These are phyloP conservation scores for Mesorhabditis spiculigera DNA, from an alignment of 2,888 invertebrate genomes.

Conservation along the genomic window DNA sequence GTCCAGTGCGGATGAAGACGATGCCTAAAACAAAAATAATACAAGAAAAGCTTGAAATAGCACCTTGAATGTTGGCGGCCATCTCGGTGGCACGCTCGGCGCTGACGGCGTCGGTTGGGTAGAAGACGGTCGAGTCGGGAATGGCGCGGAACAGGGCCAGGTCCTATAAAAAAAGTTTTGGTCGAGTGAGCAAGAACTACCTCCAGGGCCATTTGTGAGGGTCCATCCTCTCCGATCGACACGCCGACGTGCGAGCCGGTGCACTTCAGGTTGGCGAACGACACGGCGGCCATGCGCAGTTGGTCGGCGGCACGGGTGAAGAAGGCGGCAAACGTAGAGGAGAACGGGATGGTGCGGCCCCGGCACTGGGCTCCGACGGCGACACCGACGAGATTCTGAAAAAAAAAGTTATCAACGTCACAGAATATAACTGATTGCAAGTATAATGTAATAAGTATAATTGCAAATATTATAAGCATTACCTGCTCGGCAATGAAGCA, in stretches of 20 bases:
- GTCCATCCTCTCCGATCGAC: constrained; percentile 75
- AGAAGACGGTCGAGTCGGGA: constrained; percentile 72
- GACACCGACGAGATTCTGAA: constrained; percentile 68
- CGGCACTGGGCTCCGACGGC: constrained; percentile 91
- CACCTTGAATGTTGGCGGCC: constrained; percentile 68
- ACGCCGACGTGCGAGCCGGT: constrained; percentile 89
- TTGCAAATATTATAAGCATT: too few relatives aligned
- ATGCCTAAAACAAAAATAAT: constrained; percentile 65
- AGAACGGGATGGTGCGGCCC: constrained; percentile 86
- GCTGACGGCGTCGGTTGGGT: constrained; percentile 82
- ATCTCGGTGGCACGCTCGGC: constrained; percentile 88
- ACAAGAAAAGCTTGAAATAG: background rate
- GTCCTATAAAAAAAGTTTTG: constrained; percentile 66
- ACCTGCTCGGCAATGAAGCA: constrained; percentile 96
- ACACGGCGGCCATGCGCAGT: constrained; percentile 98
- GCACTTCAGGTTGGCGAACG: constrained; percentile 93
- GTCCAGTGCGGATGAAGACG: constrained; percentile 90
- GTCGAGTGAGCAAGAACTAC: constrained; percentile 66
- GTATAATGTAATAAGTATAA: too few relatives aligned
- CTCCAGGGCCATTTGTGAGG: constrained; percentile 99
- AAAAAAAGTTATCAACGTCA: too few relatives aligned
- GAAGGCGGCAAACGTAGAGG: constrained; percentile 95
- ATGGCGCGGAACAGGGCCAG: constrained; percentile 88
- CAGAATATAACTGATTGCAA: too few relatives aligned
- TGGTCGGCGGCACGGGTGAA: constrained; percentile 93